Conservation (phyloP, 2,888 invertebrate species). For the Alloplasta piceator region DNA sequence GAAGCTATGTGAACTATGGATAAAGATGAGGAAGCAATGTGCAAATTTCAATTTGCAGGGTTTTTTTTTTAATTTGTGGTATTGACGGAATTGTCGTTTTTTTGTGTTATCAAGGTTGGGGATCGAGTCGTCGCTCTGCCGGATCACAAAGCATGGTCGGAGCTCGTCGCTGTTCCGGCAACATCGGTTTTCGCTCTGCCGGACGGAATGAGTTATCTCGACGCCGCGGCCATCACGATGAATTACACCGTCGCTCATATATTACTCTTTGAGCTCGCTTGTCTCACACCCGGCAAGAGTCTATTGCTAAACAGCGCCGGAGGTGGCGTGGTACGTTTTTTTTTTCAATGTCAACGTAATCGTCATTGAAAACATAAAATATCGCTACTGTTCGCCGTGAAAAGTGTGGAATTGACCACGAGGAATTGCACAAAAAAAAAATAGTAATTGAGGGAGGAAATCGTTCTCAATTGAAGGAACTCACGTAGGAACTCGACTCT, state of each 20-base stretch:
- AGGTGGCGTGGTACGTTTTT: constrained; percentile 93
- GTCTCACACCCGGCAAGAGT: constrained; percentile 90
- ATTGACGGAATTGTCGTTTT: neutral
- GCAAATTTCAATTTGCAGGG: too few species aligned
- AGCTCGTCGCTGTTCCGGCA: constrained; percentile 91
- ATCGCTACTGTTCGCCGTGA: too few species aligned
- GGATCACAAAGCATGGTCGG: constrained; percentile 94
- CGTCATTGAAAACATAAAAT: neutral
- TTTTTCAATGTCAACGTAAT: neutral
- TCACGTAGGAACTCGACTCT: too few species aligned
- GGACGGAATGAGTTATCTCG: constrained; percentile 89
- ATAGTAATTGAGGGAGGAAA: too few species aligned
- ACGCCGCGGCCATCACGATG: constrained; percentile 93
- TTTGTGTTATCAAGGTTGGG: constrained; percentile 86
- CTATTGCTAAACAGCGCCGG: constrained; percentile 93
- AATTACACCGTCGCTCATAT: constrained; percentile 94
- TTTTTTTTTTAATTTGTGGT: neutral
- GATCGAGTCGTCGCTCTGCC: constrained; percentile 93
- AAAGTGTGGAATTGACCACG: too few species aligned
- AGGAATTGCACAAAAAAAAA: too few species aligned
- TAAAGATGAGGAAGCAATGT: too few species aligned
- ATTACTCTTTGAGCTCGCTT: constrained; percentile 93
- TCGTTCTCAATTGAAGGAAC: too few species aligned
- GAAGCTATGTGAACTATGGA: too few species aligned
- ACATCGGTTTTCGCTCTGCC: constrained; percentile 92